Conservation (phyloP, 2,113 vertebrate genomes). For the Serilophus lunatus region DNA sequence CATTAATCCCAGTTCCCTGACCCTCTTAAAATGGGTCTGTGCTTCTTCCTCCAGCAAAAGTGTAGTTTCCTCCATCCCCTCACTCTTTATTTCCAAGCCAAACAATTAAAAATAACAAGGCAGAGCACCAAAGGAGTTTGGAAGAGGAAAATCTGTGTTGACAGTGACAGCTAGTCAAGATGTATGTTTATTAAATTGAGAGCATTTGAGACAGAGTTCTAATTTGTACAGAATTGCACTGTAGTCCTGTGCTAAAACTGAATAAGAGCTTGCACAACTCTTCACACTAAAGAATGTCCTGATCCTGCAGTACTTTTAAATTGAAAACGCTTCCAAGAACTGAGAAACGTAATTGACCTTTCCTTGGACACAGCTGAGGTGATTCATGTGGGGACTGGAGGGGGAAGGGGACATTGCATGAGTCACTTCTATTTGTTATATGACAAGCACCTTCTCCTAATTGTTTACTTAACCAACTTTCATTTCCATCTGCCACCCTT, state of each 20-base stretch:
- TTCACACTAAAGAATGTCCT: background rate
- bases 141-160: background rate
- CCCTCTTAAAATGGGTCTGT: background rate
- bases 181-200: background rate
- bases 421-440: slow-evolving; percentile 2
- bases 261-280: background rate
- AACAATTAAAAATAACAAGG: background rate
- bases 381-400: background rate
- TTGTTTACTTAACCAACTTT: background rate
- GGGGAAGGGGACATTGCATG: background rate
- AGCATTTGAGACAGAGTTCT: background rate
- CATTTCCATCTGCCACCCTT: background rate
- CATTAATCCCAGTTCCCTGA: background rate
- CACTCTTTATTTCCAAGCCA: background rate
- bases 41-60: background rate
- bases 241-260: background rate
- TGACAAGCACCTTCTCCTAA: background rate
- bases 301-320: background rate
- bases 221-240: background rate
- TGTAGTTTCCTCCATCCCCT: background rate
- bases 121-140: background rate
- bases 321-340: background rate
- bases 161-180: background rate
- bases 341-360: background rate
- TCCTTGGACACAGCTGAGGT: background rate